Conservation (phyloP, 2,113 vertebrate genomes). For the Nanger granti region DNA sequence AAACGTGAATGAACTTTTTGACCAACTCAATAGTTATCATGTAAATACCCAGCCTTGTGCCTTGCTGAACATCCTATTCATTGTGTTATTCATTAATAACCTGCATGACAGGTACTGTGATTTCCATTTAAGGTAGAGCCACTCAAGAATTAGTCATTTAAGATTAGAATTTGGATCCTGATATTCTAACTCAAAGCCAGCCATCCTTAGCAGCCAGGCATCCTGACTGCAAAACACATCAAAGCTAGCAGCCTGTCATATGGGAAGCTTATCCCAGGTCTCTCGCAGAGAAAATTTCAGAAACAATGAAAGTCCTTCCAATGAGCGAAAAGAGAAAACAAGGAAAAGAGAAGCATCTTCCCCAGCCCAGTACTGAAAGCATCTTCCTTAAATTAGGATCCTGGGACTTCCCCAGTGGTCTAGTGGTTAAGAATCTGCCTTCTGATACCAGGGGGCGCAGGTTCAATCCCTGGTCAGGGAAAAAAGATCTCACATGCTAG, state of each 20-base stretch:
- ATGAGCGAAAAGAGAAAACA: neutral
- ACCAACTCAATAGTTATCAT: neutral
- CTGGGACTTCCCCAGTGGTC: neutral
- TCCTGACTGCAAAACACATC: neutral
- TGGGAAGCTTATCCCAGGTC: neutral
- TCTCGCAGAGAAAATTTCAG: neutral
- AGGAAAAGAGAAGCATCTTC: neutral
- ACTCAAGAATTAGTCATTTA: neutral
- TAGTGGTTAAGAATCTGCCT: neutral
- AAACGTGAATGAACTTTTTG: neutral
- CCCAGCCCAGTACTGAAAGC: neutral
- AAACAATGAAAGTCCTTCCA: neutral
- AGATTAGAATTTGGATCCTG: neutral
- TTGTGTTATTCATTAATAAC: neutral
- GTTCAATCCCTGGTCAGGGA: neutral
- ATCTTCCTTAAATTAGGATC: neutral
- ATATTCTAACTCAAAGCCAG: neutral
- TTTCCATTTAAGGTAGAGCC: neutral
- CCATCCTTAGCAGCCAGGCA: neutral
- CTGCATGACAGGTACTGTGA: accelerated
- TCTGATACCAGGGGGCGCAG: neutral
- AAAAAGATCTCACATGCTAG: neutral
- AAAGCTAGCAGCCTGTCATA: neutral
- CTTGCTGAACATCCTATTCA: too few species aligned
- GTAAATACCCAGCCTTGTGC: neutral